Evolutionary conservation across 2,113 vertebrate genomes (phyloP).

Genomic region (Oryzias javanicus): DNA sequence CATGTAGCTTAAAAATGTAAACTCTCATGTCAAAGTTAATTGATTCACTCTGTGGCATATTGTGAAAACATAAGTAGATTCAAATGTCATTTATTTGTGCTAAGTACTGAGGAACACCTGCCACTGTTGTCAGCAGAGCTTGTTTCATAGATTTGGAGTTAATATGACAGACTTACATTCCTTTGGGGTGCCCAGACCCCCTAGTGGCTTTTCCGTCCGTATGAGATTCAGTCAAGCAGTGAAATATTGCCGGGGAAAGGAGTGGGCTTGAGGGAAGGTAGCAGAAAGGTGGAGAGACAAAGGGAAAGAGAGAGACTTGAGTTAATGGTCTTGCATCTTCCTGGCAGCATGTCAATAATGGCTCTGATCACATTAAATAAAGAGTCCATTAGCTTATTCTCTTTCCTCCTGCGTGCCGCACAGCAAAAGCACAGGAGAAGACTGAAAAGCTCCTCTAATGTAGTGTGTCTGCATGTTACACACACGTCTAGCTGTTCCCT

Average conservation of each 20-base stretch:
- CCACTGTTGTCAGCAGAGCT: constrained; percentile 23
- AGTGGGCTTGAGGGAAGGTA: constrained; percentile 56
- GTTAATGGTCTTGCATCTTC: constrained; percentile 97
- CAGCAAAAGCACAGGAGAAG: constrained; percentile 76
- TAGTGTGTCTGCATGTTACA: constrained; percentile 57
- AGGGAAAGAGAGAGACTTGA: constrained; percentile 69
- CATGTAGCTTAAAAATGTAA: not conserved
- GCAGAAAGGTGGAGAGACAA: constrained; percentile 44
- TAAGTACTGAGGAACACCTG: constrained; percentile 9
- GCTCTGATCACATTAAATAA: constrained; percentile 99
- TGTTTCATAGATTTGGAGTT: constrained; percentile 39
- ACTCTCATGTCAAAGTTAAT: not conserved
- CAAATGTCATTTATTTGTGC: constrained; percentile 15
- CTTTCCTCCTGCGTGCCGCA: constrained; percentile 77
- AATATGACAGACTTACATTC: constrained; percentile 57
- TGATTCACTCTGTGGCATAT: not conserved
- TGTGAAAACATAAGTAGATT: not conserved
- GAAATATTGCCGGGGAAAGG: constrained; percentile 50
- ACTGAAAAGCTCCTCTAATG: constrained; percentile 75
- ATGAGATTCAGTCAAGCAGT: constrained; percentile 40
- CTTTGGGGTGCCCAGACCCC: constrained; percentile 41
- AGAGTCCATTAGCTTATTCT: constrained; percentile 97
- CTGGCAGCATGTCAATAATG: constrained; percentile 99
- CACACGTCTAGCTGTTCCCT: constrained; percentile 59
- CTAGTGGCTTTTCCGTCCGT: constrained; percentile 31